These are phyloP conservation scores for Columbina picui DNA, from an alignment of 2,113 vertebrate genomes.

Conservation along the genomic window DNA sequence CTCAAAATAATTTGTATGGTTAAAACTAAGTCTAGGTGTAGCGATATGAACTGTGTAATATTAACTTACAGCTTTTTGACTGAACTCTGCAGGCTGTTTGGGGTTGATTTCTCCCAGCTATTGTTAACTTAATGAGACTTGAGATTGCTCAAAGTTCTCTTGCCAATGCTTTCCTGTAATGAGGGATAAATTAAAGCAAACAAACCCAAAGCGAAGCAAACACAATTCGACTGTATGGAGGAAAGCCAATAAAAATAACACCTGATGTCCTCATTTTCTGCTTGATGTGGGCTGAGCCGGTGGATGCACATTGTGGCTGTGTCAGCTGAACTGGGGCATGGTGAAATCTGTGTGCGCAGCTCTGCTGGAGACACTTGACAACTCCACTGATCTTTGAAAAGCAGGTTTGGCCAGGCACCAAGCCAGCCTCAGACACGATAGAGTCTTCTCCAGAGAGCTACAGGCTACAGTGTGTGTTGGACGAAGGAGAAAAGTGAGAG, in stretches of 20 bases:
- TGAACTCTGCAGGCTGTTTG: not conserved
- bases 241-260: constrained; percentile 21
- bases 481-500: not conserved
- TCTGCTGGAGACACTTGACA: not conserved
- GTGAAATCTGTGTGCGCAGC: not conserved
- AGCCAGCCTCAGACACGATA: not conserved
- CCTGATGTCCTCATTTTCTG: not conserved
- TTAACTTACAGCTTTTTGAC: not conserved
- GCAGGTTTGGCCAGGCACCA: not conserved
- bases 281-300: not conserved
- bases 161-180: constrained; percentile 17
- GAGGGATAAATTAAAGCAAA: constrained; percentile 51
- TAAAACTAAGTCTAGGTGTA: not conserved
- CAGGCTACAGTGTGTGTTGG: fast-evolving
- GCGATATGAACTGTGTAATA: not conserved
- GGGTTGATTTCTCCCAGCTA: not conserved
- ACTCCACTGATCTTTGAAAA: not conserved
- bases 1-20: not conserved
- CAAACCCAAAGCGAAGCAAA: not conserved
- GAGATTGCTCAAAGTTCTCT: not conserved
- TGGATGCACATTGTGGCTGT: not conserved
- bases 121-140: not conserved
- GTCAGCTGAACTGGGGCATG: fast-evolving
- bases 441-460: not conserved
- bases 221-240: not conserved